A percentile compares a stretch with the other conserved stretches of the same genome.
Conservation (phyloP, 2,797 vertebrate genomes). For the Furcifer pardalis region DNA sequence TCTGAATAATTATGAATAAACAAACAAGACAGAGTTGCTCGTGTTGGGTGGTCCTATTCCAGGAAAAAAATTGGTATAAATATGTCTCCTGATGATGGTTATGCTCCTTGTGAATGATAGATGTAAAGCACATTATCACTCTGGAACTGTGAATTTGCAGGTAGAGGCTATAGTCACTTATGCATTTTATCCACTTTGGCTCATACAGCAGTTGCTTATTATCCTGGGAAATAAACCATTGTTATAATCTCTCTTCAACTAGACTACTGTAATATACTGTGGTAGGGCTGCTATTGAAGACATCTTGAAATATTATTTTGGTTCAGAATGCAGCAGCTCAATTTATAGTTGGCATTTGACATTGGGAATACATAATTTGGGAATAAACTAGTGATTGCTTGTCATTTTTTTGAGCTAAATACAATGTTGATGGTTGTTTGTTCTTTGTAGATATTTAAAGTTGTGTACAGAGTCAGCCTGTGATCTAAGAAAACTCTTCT, state of each 20-base stretch:
- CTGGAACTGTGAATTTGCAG: background rate
- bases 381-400: too few relatives aligned
- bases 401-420: too few relatives aligned
- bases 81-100: background rate
- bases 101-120: background rate
- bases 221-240: background rate
- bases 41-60: background rate
- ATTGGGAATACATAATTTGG: too few relatives aligned
- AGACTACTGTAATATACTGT: background rate
- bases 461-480: background rate
- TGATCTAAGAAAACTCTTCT: background rate
- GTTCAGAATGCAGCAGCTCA: background rate
- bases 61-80: background rate
- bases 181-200: background rate
- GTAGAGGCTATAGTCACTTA: background rate
- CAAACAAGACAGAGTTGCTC: background rate
- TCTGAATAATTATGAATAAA: background rate
- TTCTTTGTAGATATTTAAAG: background rate
- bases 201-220: background rate
- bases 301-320: background rate
- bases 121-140: background rate
- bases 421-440: background rate
- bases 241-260: background rate
- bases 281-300: background rate
- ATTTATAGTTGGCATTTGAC: background rate